Conservation (phyloP, 1,140 invertebrate genomes). For the Nephotettix cincticeps region DNA sequence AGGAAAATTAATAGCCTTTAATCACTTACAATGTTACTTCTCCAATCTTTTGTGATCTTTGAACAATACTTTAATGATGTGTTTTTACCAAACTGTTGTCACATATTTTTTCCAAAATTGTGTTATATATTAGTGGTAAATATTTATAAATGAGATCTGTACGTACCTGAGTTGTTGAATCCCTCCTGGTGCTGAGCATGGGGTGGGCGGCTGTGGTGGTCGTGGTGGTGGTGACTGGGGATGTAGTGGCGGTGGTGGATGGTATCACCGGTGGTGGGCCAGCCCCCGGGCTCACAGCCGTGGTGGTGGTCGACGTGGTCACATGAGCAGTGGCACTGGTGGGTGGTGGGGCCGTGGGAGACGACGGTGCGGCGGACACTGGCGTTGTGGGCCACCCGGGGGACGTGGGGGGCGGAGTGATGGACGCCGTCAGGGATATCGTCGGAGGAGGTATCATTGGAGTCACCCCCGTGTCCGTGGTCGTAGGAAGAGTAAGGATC, state of each 20-base stretch:
- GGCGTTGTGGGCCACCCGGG: conserved; percentile 65
- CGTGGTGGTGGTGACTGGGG: conserved; percentile 30
- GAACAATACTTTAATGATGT: too few relatives aligned
- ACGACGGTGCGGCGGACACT: conserved; percentile 69
- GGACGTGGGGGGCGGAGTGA: conserved; percentile 75
- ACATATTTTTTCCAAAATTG: too few relatives aligned
- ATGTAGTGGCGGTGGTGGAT: conserved; percentile 47
- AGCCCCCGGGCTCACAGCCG: conserved; percentile 16
- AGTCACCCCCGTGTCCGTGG: conserved; percentile 47
- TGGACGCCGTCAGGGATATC: conserved; percentile 71
- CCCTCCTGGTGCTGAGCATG: conserved; percentile 63
- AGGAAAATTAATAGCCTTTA: too few relatives aligned
- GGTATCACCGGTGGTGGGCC: conserved; percentile 13
- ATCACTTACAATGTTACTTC: too few relatives aligned
- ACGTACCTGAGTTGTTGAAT: conserved; percentile 83
- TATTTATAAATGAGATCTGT: too few relatives aligned
- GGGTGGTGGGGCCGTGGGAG: conserved; percentile 35
- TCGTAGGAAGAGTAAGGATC: conserved; percentile 30
- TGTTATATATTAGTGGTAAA: too few relatives aligned
- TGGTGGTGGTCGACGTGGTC: conserved; percentile 44
- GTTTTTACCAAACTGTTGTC: too few relatives aligned
- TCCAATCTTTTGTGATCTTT: too few relatives aligned
- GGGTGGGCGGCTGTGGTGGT: conserved; percentile 50
- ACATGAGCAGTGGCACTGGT: conserved; percentile 38
- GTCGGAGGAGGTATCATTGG: conserved; percentile 62